Conservation (phyloP, 2,797 vertebrate species). For the Pachyuromys duprasi region DNA sequence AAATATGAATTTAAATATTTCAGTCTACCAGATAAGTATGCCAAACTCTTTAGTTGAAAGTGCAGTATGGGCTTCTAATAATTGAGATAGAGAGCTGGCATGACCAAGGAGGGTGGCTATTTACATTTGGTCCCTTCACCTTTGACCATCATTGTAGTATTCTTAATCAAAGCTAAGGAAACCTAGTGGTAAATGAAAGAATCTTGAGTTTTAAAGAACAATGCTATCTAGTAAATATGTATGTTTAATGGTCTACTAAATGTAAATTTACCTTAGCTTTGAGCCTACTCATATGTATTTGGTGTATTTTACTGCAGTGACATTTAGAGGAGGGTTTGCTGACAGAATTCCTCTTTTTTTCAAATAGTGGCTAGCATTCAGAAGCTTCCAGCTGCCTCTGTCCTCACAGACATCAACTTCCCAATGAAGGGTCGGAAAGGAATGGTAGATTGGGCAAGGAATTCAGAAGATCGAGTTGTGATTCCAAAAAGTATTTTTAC, state of each 20-base stretch:
- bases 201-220: slow-evolving; percentile 29
- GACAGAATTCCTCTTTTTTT: slow-evolving; percentile 71
- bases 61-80: not conserved
- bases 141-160: not conserved
- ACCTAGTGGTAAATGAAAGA: slow-evolving; percentile 2
- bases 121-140: rapidly evolving
- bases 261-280: slow-evolving; percentile 64
- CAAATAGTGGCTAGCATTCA: slow-evolving; percentile 97
- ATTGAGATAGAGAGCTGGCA: not conserved
- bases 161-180: slow-evolving; percentile 33
- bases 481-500: slow-evolving; percentile 98
- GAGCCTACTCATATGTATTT: slow-evolving; percentile 57
- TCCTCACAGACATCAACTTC: slow-evolving; percentile 99
- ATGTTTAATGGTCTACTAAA: slow-evolving; percentile 23
- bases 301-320: not conserved
- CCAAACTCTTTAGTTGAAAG: slow-evolving; percentile 9
- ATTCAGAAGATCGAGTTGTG: slow-evolving; percentile 98
- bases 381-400: slow-evolving; percentile 97
- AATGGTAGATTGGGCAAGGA: slow-evolving; percentile 99
- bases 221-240: slow-evolving; percentile 18
- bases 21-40: not conserved
- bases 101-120: not conserved
- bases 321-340: slow-evolving; percentile 39
- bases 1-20: not conserved
- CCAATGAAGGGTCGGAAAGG: slow-evolving; percentile 99